Evolutionary conservation across 1,140 invertebrate genomes (phyloP).

Genomic region (Hesperophylax magnus): DNA sequence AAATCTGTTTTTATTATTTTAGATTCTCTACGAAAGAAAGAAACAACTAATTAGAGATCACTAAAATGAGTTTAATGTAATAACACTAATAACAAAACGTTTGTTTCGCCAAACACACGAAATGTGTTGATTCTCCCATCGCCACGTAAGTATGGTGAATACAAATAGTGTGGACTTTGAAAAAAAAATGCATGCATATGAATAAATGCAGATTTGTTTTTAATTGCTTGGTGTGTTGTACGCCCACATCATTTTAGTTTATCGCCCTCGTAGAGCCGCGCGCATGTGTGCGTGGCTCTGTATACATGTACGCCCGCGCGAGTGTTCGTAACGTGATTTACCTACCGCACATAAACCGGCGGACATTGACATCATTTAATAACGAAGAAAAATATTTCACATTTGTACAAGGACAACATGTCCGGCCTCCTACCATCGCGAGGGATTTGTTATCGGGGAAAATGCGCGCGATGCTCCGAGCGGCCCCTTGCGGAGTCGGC

Average conservation of each 20-base stretch:
- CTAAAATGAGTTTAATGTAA: not conserved
- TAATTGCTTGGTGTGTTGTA: slow-evolving; percentile 47
- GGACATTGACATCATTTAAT: slow-evolving; percentile 34
- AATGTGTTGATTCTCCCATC: slow-evolving; percentile 1
- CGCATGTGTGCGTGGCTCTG: not conserved
- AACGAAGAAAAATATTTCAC: slow-evolving; percentile 21
- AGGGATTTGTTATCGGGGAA: slow-evolving; percentile 8
- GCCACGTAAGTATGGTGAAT: not conserved
- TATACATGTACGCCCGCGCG: not conserved
- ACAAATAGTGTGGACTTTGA: slow-evolving; percentile 8
- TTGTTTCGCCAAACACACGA: not conserved
- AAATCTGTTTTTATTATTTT: too few relatives aligned
- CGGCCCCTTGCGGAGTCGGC: not conserved
- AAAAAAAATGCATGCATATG: slow-evolving; percentile 44
- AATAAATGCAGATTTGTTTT: slow-evolving; percentile 52
- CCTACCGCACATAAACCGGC: slow-evolving; percentile 7
- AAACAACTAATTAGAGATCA: too few relatives aligned
- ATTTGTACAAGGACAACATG: not conserved
- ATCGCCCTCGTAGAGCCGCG: slow-evolving; percentile 32
- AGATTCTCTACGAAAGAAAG: too few relatives aligned
- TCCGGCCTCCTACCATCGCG: not conserved
- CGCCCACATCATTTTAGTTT: slow-evolving; percentile 39
- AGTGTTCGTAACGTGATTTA: slow-evolving; percentile 33
- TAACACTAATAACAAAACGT: not conserved
- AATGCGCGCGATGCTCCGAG: not conserved